Percentiles rank a stretch among this genome's conserved stretches.
phyloP scores from a whole-genome alignment of 2,888 invertebrate species.

The Melinopterus prodromus region DNA sequence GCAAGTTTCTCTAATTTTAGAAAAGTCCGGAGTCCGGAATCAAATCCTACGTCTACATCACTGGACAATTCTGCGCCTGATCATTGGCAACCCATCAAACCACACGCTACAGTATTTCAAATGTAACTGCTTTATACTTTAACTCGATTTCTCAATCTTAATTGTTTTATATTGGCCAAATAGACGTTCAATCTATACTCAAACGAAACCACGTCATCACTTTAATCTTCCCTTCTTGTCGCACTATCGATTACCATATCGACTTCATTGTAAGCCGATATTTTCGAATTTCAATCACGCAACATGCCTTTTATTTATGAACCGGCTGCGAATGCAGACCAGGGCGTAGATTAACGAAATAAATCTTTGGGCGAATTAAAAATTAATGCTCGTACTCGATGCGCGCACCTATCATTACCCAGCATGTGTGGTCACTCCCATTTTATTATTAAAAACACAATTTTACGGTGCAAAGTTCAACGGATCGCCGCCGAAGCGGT shows the following conservation, averaged over 20 bases:
- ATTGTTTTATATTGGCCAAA: not conserved
- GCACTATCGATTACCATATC: not conserved
- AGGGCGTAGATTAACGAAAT: constrained; percentile 37
- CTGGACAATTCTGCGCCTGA: constrained; percentile 11
- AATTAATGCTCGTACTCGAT: constrained; percentile 32
- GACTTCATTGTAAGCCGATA: not conserved
- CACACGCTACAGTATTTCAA: not conserved
- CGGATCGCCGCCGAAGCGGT: not conserved
- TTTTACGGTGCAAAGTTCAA: constrained; percentile 4
- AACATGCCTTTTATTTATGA: not conserved
- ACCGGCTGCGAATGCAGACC: not conserved
- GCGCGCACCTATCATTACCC: constrained; percentile 33
- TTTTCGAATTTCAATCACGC: not conserved
- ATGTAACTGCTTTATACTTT: not conserved
- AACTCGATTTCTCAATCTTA: not conserved
- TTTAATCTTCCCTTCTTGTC: too few species aligned
- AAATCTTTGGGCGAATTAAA: constrained; percentile 39
- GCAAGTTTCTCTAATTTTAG: too few species aligned
- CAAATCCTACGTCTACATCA: not conserved
- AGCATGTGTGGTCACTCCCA: constrained; percentile 36
- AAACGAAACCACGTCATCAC: too few species aligned
- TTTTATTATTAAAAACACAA: constrained; percentile 34
- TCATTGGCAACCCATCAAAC: constrained; percentile 10
- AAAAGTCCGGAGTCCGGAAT: too few species aligned
- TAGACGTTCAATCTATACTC: too few species aligned